A percentile compares a stretch with the other conserved stretches of the same genome.
Evolutionary conservation across 2,797 vertebrate species (phyloP).

Genomic region (Microctenopoma steveboyesi): DNA sequence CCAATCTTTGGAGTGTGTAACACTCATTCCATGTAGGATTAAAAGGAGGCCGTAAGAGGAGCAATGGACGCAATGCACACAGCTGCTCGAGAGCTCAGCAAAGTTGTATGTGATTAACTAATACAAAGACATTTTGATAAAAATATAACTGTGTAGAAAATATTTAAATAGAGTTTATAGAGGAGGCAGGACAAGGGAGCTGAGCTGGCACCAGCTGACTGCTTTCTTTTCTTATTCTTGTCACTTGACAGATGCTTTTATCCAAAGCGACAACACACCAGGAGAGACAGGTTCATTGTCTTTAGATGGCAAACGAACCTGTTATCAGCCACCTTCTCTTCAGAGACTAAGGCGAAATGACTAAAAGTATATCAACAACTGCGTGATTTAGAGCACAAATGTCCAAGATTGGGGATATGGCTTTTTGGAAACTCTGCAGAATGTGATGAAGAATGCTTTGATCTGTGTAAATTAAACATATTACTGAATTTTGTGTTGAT

Average conservation of each 20-base stretch:
- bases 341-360: conserved; percentile 2
- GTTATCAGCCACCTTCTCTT: too few relatives aligned
- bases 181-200: too few relatives aligned
- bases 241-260: too few relatives aligned
- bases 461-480: conserved; percentile 27
- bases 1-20: not conserved
- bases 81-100: not conserved
- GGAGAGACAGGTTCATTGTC: too few relatives aligned
- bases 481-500: conserved; percentile 27
- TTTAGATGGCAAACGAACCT: too few relatives aligned
- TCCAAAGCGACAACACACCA: too few relatives aligned
- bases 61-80: not conserved
- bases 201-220: too few relatives aligned
- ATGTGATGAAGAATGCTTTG: conserved; percentile 27
- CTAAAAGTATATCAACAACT: not conserved
- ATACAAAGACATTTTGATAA: not conserved
- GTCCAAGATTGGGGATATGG: conserved; percentile 20
- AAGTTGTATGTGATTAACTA: not conserved
- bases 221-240: too few relatives aligned
- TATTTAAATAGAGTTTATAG: too few relatives aligned
- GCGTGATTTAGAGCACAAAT: conserved; percentile 19
- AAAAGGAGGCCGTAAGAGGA: not conserved
- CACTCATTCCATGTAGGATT: not conserved
- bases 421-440: conserved; percentile 28
- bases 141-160: not conserved